Evolutionary conservation across 2,888 invertebrate species (phyloP), one percentile per base, ranked within the genome.

Genomic region (Pachydiplax longipennis): DNA sequence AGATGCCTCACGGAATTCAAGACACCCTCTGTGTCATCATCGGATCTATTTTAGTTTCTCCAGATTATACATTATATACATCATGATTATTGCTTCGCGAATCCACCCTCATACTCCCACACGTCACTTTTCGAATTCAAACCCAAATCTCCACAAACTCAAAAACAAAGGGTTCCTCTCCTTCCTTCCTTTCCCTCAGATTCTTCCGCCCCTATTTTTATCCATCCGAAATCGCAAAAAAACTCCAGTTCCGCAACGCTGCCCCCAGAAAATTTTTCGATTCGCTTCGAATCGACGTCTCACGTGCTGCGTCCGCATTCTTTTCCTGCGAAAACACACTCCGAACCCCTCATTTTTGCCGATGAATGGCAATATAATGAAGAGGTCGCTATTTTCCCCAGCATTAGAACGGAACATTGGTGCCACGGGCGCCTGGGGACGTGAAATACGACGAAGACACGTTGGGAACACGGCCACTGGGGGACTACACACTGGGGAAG

Each of bases 381-480:
- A 65, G 65, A 65, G 65, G 65, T 22, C 25, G 65, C 65, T 65
- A 65, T 65, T 65, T 65, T 65, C 65, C 22, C 65, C 65, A 22
- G 61, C n/a, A 61, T 61, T 61, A 61, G 65, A 44, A 65, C 65
- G 65, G 65, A 65, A 65, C 65, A 65, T 80, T 15, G 80, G 80
- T 18, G 80, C 31, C 8, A 25, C 31, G 80, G 80, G 80, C 15
- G 31, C 25, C 80, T 80, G 31, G 80, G 80, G 80, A 80, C 31
- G 31, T 80, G 80, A 80, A 80, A 80, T 80, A 31, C 80, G 80
- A 80, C 35, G 37, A 37, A 31, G 80, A 80, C 37, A 37, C 13
- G 80, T 31, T 44, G 81, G 81, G n/a, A 44, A 81, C 40, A 81
- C 18, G 81, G 81, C 81, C 81, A n/a, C 81, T n/a, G 48, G 81